Evolutionary conservation across 2,113 vertebrate genomes (phyloP).

Genomic region (Xiphias gladius): DNA sequence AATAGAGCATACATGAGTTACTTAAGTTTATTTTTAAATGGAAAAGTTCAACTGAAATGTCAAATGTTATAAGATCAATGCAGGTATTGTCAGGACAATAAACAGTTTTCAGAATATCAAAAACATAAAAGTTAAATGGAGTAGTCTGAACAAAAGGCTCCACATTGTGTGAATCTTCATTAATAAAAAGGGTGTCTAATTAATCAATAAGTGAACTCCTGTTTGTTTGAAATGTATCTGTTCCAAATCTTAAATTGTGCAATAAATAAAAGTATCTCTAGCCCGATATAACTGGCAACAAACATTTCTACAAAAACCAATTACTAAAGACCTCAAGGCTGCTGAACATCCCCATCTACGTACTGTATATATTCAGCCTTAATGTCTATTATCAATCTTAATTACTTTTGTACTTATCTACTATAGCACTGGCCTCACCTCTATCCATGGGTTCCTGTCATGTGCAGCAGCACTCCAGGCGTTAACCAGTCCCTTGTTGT

Average conservation of each 20-base stretch:
- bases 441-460: conserved; percentile 93
- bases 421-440: conserved; percentile 82
- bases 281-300: not conserved
- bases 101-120: not conserved
- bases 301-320: no score
- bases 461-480: conserved; percentile 95
- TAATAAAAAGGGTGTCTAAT: not conserved
- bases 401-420: not conserved
- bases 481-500: conserved; percentile 92
- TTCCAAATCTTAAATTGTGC: not conserved
- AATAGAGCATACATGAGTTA: not conserved
- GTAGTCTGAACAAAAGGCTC: not conserved
- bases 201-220: not conserved
- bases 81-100: no score
- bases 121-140: not conserved
- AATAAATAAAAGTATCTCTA: not conserved
- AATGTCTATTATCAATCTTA: not conserved
- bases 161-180: not conserved
- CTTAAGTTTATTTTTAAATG: not conserved
- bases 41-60: not conserved
- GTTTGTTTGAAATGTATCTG: not conserved
- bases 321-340: no score
- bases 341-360: not conserved
- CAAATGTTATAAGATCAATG: not conserved
- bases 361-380: not conserved